Conservation (phyloP, 1,140 invertebrate genomes). For the Palaemon carinicauda region DNA sequence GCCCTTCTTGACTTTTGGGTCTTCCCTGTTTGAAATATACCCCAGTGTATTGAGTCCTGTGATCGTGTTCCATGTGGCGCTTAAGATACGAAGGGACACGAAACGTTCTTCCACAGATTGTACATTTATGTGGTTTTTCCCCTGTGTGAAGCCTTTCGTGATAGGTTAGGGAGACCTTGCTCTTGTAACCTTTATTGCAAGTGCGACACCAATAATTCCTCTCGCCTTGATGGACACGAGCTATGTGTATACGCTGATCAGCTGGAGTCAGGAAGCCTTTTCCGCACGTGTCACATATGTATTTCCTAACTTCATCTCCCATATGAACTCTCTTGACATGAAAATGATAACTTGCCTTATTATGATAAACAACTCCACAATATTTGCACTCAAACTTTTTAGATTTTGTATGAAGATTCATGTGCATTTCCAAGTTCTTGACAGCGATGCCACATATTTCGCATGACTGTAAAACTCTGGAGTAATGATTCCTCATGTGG, state of each 20-base stretch:
- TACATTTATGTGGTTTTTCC: conserved; percentile 46
- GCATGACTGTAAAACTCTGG: conserved; percentile 18
- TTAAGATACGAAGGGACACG: conserved; percentile 46
- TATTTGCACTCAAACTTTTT: conserved; percentile 35
- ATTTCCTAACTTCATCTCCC: conserved; percentile 40
- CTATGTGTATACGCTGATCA: conserved; percentile 36
- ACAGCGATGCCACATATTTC: conserved; percentile 40
- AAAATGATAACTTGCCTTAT: conserved; percentile 47
- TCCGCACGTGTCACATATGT: conserved; percentile 22
- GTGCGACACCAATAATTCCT: conserved; percentile 50
- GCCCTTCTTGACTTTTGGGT: conserved; percentile 36
- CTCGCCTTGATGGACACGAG: conserved; percentile 44
- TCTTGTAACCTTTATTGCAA: conserved; percentile 55
- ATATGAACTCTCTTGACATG: conserved; percentile 48
- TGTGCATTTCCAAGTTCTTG: conserved; percentile 44
- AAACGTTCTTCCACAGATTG: conserved; percentile 45
- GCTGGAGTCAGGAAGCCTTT: conserved; percentile 44
- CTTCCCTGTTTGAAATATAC: conserved; percentile 42
- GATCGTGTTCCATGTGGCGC: conserved; percentile 53
- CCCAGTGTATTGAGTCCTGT: conserved; percentile 39
- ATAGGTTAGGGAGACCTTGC: conserved; percentile 49
- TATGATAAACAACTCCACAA: conserved; percentile 47
- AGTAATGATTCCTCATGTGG: conserved; percentile 43
- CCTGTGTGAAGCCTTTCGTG: conserved; percentile 54
- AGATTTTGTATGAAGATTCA: conserved; percentile 50